Percentiles rank a stretch among this genome's conserved stretches.
phyloP scores from a whole-genome alignment of 2,113 vertebrate species.

The Ameiurus melas region DNA sequence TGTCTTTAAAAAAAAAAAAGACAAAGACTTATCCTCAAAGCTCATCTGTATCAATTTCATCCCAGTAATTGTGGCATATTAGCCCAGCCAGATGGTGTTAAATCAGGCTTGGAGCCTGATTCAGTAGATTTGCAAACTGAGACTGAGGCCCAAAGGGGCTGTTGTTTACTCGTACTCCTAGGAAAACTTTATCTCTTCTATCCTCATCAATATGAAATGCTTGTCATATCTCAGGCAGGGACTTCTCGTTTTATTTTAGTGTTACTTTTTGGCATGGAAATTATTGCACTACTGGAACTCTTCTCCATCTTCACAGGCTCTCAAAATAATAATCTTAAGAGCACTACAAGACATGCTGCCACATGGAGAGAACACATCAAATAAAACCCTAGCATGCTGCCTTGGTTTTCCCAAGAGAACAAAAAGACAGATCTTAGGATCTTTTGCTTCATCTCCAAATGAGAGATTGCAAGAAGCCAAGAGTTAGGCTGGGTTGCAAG shows the following conservation, averaged over 20 bases:
- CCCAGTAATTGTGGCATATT: conserved; percentile 45
- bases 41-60: conserved; percentile 43
- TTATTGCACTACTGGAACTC: conserved; percentile 40
- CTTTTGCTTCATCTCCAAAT: conserved; percentile 68
- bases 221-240: conserved; percentile 23
- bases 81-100: conserved; percentile 44
- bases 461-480: conserved; percentile 44
- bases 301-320: conserved; percentile 63
- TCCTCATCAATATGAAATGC: conserved; percentile 31
- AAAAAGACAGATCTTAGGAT: conserved; percentile 73
- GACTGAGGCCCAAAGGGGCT: conserved; percentile 13
- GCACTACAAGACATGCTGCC: conserved; percentile 68
- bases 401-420: conserved; percentile 68
- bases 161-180: conserved; percentile 14
- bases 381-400: conserved; percentile 66
- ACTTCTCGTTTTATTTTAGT: conserved; percentile 28
- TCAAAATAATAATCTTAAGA: conserved; percentile 75
- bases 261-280: conserved; percentile 35
- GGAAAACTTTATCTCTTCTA: conserved; percentile 40
- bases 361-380: conserved; percentile 75
- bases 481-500: conserved; percentile 45
- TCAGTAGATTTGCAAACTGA: conserved; percentile 30
- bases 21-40: conserved; percentile 47
- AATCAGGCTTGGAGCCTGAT: conserved; percentile 25
- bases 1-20: neutral